Evolutionary conservation across 2,113 vertebrate genomes (phyloP).

Genomic region (Pyxicephalus adspersus): DNA sequence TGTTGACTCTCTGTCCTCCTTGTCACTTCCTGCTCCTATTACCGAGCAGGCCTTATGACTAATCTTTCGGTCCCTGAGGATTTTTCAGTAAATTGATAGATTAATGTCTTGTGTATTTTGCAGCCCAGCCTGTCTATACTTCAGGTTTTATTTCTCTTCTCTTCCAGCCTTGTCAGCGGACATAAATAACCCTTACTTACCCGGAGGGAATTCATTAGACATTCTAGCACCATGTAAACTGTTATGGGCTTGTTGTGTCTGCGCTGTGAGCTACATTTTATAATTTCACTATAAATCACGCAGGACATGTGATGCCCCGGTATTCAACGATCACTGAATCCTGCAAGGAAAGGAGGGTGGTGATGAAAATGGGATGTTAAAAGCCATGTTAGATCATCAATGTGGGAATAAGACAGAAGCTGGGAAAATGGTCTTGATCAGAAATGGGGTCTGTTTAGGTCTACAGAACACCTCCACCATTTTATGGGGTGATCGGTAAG

Average conservation of each 20-base stretch:
- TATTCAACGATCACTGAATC: background rate
- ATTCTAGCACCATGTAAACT: constrained; percentile 14
- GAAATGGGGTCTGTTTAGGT: too few relatives aligned
- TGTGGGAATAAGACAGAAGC: too few relatives aligned
- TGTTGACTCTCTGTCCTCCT: background rate
- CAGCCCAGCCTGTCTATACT: background rate
- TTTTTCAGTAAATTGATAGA: constrained; percentile 38
- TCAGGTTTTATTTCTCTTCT: background rate
- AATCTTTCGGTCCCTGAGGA: constrained; percentile 40
- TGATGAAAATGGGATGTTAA: too few relatives aligned
- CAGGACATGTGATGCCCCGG: too few relatives aligned
- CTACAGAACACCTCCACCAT: too few relatives aligned
- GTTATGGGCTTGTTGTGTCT: constrained; percentile 25
- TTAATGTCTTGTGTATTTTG: constrained; percentile 28
- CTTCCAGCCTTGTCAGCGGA: constrained; percentile 1
- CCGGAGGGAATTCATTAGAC: constrained; percentile 33
- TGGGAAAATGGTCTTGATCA: too few relatives aligned
- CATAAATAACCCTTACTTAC: constrained; percentile 46
- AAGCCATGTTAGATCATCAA: too few relatives aligned
- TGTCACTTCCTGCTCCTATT: constrained; percentile 15
- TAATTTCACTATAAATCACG: constrained; percentile 32
- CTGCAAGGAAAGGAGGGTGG: background rate
- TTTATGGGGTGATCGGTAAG: too few relatives aligned
- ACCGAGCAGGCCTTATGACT: constrained; percentile 33
- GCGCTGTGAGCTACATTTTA: constrained; percentile 5